Evolutionary conservation across 2,797 vertebrate species (phyloP), one percentile per base, ranked within the genome.

Genomic region (Lagodon rhomboides): DNA sequence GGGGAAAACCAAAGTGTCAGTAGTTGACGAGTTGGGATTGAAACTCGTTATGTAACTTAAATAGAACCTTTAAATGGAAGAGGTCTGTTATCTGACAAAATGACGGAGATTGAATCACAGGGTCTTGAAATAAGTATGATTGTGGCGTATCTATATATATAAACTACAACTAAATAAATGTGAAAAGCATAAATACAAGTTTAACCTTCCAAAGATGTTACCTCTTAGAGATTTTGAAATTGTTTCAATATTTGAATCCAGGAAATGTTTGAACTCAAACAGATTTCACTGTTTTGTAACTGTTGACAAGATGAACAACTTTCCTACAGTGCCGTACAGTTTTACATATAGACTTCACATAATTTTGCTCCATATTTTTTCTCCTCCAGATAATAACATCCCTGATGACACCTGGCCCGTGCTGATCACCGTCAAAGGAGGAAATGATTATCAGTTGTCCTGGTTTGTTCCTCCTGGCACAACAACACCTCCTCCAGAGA

Each of bases 391-490:
- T 38, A 12, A 18, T 25, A 1, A 2, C 0, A 12, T 92, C 16
- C 1, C 25, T 1, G 41, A 11, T 2, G 55, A 85, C 6, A 0
- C 85, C 8, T 89, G 88, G 79, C 94, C 95, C 0, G 77, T 12
- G 3, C 8, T 92, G 13, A 0, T 93, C 54, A 80, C 17, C 0
- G 16, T 80, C 12, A 81, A n/a, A 4, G 50, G 23, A 3, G 44
- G 7, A 0, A 3, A 0, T 0, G 2, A 27, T 0, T 15, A 67
- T 1, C 74, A 12, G 0, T 0, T 93, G 60, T 93, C 90, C 16
- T 88, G 92, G 84, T 91, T 89, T 38, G 12, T 93, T 56, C 38
- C 80, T 12, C 49, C 82, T 3, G 55, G 25, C 2, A 11, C 41
- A 0, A 3, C 8, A 1, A 43, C 58, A 1, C 66, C 87, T 51